These are phyloP conservation scores for Pelodiscus sinensis DNA, from an alignment of 2,113 vertebrate genomes.

Conservation along the genomic window DNA sequence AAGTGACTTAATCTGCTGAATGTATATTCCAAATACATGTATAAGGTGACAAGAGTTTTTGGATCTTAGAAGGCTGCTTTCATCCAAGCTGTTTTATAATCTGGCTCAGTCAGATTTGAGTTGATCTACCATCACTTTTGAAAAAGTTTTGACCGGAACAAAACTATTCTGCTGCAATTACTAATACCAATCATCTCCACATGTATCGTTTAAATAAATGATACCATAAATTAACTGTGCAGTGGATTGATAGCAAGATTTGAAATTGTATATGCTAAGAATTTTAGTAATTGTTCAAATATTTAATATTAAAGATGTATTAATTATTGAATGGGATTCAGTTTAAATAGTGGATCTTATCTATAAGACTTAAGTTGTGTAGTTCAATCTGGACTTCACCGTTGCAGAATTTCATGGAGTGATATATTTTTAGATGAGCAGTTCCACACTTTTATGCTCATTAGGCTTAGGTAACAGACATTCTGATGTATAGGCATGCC, in stretches of 20 bases:
- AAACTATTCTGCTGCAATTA: neutral
- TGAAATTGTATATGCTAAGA: neutral
- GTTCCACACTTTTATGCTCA: neutral
- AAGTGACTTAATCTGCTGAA: neutral
- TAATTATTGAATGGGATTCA: neutral
- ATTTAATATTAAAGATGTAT: neutral
- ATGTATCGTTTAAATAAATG: neutral
- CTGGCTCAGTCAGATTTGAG: neutral
- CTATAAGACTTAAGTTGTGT: neutral
- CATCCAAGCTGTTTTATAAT: neutral
- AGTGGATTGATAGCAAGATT: neutral
- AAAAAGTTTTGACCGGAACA: neutral
- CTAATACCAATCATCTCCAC: neutral
- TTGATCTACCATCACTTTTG: neutral
- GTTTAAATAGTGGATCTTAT: neutral
- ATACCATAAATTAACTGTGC: neutral
- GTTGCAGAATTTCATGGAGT: neutral
- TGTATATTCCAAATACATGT: neutral
- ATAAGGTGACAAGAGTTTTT: neutral
- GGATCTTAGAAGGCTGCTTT: neutral
- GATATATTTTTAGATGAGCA: neutral
- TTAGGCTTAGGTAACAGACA: neutral
- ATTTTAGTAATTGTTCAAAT: neutral
- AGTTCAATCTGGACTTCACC: neutral
- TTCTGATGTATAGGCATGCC: neutral